Conservation (phyloP, 1,140 invertebrate genomes). For the Nymphalis io region DNA sequence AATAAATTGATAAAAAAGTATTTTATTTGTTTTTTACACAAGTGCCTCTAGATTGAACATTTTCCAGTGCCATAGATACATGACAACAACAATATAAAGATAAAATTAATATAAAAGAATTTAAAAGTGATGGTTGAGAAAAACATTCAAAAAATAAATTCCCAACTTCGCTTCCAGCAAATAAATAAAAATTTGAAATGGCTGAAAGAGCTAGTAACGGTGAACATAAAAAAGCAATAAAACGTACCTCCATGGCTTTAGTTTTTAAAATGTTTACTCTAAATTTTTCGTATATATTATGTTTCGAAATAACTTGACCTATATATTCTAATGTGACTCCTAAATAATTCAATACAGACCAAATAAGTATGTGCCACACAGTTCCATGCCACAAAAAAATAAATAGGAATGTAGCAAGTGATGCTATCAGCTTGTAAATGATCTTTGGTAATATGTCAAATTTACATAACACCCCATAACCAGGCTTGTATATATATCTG, state of each 20-base stretch:
- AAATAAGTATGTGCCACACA: slow-evolving; percentile 88
- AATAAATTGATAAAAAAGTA: background rate
- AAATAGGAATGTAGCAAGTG: slow-evolving; percentile 90
- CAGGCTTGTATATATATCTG: slow-evolving; percentile 93
- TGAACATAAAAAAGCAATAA: slow-evolving; percentile 85
- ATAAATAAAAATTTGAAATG: slow-evolving; percentile 93
- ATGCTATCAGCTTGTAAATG: slow-evolving; percentile 85
- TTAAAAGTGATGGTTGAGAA: slow-evolving; percentile 55
- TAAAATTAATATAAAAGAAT: slow-evolving; percentile 52
- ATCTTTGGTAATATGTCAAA: slow-evolving; percentile 72
- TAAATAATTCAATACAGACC: slow-evolving; percentile 91
- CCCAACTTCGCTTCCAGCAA: slow-evolving; percentile 87
- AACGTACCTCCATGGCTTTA: slow-evolving; percentile 74
- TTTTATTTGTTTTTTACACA: slow-evolving; percentile 29
- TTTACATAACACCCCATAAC: slow-evolving; percentile 66
- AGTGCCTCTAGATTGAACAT: slow-evolving; percentile 59
- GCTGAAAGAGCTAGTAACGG: slow-evolving; percentile 89
- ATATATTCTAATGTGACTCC: slow-evolving; percentile 88
- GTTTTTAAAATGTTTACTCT: slow-evolving; percentile 65
- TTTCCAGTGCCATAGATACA: slow-evolving; percentile 65
- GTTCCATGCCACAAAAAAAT: slow-evolving; percentile 95
- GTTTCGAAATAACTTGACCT: slow-evolving; percentile 75
- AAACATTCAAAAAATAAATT: slow-evolving; percentile 78
- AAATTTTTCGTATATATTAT: slow-evolving; percentile 67
- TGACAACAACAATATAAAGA: slow-evolving; percentile 72